phyloP scores from a whole-genome alignment of 2,797 vertebrate species.

The Galago senegalensis region DNA sequence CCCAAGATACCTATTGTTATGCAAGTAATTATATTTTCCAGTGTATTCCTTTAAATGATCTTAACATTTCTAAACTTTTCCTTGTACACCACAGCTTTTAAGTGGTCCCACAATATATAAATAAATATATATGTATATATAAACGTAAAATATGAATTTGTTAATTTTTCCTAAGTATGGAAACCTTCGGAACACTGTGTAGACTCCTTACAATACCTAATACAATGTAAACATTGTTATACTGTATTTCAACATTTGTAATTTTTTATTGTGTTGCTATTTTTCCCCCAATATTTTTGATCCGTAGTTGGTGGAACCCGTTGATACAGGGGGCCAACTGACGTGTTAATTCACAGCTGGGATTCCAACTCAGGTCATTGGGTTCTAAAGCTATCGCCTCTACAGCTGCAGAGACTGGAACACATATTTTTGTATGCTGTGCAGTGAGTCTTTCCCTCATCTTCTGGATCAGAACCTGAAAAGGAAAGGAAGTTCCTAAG shows the following conservation, averaged over 20 bases:
- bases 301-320: background rate
- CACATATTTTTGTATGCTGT: background rate
- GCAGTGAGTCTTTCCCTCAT: background rate
- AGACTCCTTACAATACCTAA: background rate
- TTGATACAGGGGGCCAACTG: background rate
- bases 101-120: too few species aligned
- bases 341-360: background rate
- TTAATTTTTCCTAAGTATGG: too few species aligned
- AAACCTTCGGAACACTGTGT: too few species aligned
- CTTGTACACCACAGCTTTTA: too few species aligned
- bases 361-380: background rate
- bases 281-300: background rate
- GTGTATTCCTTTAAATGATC: too few species aligned
- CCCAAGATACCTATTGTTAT: too few species aligned
- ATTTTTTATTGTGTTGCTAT: background rate
- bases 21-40: too few species aligned
- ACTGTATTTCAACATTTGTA: background rate
- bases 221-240: background rate
- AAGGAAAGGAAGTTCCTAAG: slow-evolving; percentile 81
- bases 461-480: slow-evolving; percentile 27
- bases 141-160: too few species aligned
- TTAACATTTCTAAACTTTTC: too few species aligned
- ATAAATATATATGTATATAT: too few species aligned
- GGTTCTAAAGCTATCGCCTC: background rate
- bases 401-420: background rate